Evolutionary conservation across 2,888 invertebrate genomes (phyloP).

Genomic region (Pachycephus smyrnensis): DNA sequence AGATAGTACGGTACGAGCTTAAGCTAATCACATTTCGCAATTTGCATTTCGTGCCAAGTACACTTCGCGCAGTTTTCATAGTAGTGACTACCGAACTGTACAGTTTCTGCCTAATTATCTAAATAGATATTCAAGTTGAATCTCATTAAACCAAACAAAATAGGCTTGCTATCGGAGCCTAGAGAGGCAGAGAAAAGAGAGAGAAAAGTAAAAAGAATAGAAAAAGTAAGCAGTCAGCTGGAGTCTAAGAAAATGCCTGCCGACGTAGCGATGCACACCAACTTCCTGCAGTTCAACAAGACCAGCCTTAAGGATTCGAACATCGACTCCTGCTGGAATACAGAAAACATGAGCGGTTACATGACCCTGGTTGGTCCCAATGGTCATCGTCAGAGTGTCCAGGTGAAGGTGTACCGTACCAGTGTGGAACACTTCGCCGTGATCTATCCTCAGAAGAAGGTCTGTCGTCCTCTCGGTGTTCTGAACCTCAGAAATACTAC

Average conservation of each 20-base stretch:
- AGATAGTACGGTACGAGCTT: conserved; percentile 9
- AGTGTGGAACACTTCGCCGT: conserved; percentile 76
- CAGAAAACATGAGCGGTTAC: conserved; percentile 75
- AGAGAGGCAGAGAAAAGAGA: background rate
- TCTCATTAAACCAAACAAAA: background rate
- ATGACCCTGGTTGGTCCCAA: conserved; percentile 72
- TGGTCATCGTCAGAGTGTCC: conserved; percentile 72
- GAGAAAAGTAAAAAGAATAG: background rate
- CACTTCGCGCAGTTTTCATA: background rate
- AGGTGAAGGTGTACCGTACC: conserved; percentile 75
- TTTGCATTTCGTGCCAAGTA: background rate
- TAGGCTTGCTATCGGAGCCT: background rate
- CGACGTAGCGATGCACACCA: conserved; percentile 63
- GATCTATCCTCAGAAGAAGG: conserved; percentile 74
- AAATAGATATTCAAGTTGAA: conserved; percentile 2
- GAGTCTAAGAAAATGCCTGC: conserved; percentile 60
- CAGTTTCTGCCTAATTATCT: background rate
- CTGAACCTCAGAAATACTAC: conserved; percentile 73
- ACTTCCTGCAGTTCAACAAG: conserved; percentile 57
- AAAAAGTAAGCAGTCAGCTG: conserved; percentile 8
- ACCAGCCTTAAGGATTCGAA: conserved; percentile 52
- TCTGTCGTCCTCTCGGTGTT: conserved; percentile 73
- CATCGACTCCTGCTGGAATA: conserved; percentile 68
- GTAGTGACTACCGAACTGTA: background rate
- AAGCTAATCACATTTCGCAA: background rate